Conservation (phyloP, 37 sponge, comb jelly and placozoan genomes). For the Haliclona indistincta region DNA sequence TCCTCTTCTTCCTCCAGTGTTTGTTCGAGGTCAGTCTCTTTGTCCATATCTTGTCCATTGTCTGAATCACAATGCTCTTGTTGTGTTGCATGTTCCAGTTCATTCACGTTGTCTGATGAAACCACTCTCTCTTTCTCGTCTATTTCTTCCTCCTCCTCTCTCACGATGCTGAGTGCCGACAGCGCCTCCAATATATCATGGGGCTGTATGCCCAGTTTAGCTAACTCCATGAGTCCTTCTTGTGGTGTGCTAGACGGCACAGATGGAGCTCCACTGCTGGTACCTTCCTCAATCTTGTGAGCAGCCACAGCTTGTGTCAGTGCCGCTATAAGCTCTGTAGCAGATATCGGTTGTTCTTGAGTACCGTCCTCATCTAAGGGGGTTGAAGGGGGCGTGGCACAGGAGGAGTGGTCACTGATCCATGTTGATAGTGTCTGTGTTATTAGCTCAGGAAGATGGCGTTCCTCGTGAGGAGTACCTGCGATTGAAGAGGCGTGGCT, state of each 20-base stretch:
- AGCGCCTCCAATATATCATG: constrained; percentile 56
- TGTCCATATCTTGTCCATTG: no score
- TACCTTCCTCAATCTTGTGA: not conserved
- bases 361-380: constrained; percentile 8
- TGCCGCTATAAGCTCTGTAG: constrained; percentile 50
- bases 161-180: constrained; percentile 29
- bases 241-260: constrained; percentile 44
- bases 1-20: no score
- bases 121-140: no score
- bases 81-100: no score
- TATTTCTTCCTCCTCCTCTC: constrained; percentile 2
- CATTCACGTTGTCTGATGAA: no score
- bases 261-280: constrained; percentile 13
- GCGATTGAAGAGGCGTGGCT: constrained; percentile 31
- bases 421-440: not conserved
- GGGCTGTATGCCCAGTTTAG: constrained; percentile 39
- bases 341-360: constrained; percentile 27
- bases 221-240: constrained; percentile 43
- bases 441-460: constrained; percentile 3
- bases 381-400: constrained; percentile 56
- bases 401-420: not conserved
- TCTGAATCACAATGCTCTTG: no score
- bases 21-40: no score
- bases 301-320: constrained; percentile 10
- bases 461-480: not conserved